Evolutionary conservation across 35 echinoderm and acorn worm species (phyloP).

Genomic region (Eucidaris tribuloides): DNA sequence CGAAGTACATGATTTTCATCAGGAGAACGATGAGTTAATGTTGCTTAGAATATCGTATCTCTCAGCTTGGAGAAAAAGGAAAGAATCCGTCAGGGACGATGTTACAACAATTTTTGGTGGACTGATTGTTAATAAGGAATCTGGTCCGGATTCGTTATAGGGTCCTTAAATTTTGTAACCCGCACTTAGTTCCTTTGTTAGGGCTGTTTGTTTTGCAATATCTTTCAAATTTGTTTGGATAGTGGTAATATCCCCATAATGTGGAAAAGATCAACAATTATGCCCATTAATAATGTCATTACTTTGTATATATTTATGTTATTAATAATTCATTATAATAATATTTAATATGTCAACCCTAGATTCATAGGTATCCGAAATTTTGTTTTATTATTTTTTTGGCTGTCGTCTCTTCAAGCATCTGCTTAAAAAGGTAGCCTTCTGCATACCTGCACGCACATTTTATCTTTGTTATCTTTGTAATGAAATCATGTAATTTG

Average conservation of each 20-base stretch:
- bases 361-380: no score
- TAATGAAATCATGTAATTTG: no score
- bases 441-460: no score
- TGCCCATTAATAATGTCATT: no score
- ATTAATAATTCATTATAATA: no score
- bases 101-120: slow-evolving; percentile 17
- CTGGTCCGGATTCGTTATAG: slow-evolving; percentile 29
- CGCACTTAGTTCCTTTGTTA: slow-evolving; percentile 31
- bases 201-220: no score
- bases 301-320: no score
- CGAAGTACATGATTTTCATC: slow-evolving; percentile 2
- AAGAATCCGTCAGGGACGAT: not conserved
- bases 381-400: no score
- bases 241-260: slow-evolving; percentile 21
- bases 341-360: no score
- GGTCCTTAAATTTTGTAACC: slow-evolving; percentile 25
- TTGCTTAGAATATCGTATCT: not conserved
- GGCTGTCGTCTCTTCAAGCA: no score
- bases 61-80: not conserved
- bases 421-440: no score
- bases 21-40: not conserved
- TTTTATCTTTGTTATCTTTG: no score
- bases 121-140: slow-evolving; percentile 25
- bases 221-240: slow-evolving; percentile 45
- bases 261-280: slow-evolving; percentile 51